These are phyloP conservation scores for Luehdorfia chinensis DNA, from an alignment of 1,140 invertebrate species.

Conservation along the genomic window DNA sequence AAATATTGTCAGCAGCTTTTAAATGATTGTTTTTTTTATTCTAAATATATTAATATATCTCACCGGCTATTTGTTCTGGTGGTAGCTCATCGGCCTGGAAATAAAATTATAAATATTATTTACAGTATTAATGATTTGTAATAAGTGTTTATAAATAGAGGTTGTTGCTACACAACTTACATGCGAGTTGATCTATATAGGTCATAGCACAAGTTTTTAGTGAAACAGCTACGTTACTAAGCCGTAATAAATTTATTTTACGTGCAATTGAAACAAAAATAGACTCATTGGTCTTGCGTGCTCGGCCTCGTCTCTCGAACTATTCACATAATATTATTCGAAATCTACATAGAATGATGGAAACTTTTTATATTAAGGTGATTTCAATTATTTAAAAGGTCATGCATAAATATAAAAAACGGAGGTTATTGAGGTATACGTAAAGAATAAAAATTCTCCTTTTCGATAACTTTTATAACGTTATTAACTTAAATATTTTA, in stretches of 20 bases:
- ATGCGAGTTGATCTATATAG: conserved; percentile 26
- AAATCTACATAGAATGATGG: no score
- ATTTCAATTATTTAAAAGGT: no score
- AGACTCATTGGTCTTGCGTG: conserved; percentile 43
- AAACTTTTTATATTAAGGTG: no score
- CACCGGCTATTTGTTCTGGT: conserved; percentile 76
- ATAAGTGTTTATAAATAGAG: neutral
- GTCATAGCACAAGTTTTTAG: conserved; percentile 34
- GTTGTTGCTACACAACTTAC: conserved; percentile 1
- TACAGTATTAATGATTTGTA: neutral
- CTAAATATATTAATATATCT: no score
- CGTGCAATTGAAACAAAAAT: conserved; percentile 65
- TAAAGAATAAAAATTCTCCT: no score
- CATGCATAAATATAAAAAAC: no score
- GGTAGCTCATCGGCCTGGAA: conserved; percentile 74
- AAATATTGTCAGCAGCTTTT: conserved; percentile 1
- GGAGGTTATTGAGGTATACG: no score
- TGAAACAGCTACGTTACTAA: conserved; percentile 29
- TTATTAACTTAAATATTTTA: no score
- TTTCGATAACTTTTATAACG: no score
- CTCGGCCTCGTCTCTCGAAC: conserved; percentile 11
- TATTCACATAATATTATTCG: neutral
- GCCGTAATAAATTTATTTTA: conserved; percentile 67
- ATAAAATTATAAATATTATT: conserved; percentile 22
- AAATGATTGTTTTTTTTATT: conserved; percentile 16